phyloP scores from a whole-genome alignment of 2,797 vertebrate genomes.

The Acanthurus leucopareius region DNA sequence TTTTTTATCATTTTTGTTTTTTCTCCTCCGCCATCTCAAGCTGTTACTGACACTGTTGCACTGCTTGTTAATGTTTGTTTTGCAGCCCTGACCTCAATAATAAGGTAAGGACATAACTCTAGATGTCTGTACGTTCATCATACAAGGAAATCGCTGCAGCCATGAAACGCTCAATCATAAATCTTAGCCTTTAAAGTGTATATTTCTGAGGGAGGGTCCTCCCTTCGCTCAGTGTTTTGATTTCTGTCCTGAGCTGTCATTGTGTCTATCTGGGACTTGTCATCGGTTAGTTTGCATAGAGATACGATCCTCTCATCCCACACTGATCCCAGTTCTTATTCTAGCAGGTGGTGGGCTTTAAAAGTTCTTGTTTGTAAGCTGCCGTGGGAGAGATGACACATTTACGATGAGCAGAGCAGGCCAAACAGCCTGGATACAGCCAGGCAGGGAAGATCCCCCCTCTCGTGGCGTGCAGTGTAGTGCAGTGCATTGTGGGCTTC shows the following conservation, averaged over 20 bases:
- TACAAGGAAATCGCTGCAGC: conserved; percentile 22
- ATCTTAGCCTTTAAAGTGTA: conserved; percentile 40
- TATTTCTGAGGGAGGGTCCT: conserved; percentile 44
- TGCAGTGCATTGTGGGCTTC: conserved; percentile 69
- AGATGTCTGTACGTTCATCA: conserved; percentile 30
- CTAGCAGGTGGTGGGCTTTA: conserved; percentile 85
- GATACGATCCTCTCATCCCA: conserved; percentile 79
- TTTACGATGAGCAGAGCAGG: conserved; percentile 79
- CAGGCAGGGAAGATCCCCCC: conserved; percentile 58
- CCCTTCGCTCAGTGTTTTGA: conserved; percentile 38
- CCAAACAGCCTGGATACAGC: conserved; percentile 65
- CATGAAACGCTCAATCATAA: conserved; percentile 52
- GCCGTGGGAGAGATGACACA: conserved; percentile 82
- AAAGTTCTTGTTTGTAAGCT: conserved; percentile 87
- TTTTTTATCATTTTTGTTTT: conserved; percentile 52
- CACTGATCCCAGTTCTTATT: conserved; percentile 77
- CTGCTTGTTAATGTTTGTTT: conserved; percentile 67
- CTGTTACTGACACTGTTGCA: conserved; percentile 66
- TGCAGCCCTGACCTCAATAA: conserved; percentile 56
- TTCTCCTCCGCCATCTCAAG: conserved; percentile 56
- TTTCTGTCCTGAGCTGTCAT: conserved; percentile 67
- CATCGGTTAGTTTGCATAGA: conserved; percentile 79
- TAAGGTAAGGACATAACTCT: conserved; percentile 43
- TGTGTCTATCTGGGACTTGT: conserved; percentile 75
- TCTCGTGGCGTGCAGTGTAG: conserved; percentile 44